Base-by-base conservation (phyloP, 2,888 invertebrate genomes). In the Chesias legatella region DNA sequence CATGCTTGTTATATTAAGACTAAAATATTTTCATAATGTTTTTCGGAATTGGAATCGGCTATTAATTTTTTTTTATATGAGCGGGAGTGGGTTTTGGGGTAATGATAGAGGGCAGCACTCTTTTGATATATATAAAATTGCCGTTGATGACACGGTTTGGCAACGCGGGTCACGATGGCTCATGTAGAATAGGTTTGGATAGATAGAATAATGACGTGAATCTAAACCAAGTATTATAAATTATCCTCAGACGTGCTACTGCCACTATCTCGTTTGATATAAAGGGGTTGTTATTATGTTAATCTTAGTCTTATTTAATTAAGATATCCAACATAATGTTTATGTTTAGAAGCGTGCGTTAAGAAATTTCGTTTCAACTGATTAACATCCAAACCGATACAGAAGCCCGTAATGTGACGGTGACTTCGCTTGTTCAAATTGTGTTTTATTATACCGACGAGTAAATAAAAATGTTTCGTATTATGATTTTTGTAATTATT, bases 401-500 rank as follows among this genome's bases (percentile, higher is more conserved):
- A 73, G 73, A 71, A 72, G 78, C 79, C 74, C 78, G 74, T 74
- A 71, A 73, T 67, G 73, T 73, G 73, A 72, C 67, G 63, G 67
- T 65, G 66, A 55, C 72, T 78, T 77, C 82, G 86, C 86, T 86
- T 85, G 84, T 85, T 81, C 77, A 76, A 82, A 82, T 86, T 86
- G 84, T 85, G 83, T 86, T 83, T n/a, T 84, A 78, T 72, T 79
- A 81, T 84, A 84, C 80, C 79, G 76, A 81, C 81, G 77, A 84
- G 79, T 81, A 83, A 88, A 86, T 85, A 88, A 88, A 85, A 79
- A 78, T 73, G 79, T 84, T 88, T 86, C 80, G 72, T 84, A 84
- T 72, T 79, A 85, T 81, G 86, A 82, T 88, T 88, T 86, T 88
- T 86, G 86, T 84, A 85, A 86, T 88, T 88, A 85, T 86, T 88